Evolutionary conservation across 2,888 invertebrate species (phyloP).

Genomic region (Blastobasis adustella): DNA sequence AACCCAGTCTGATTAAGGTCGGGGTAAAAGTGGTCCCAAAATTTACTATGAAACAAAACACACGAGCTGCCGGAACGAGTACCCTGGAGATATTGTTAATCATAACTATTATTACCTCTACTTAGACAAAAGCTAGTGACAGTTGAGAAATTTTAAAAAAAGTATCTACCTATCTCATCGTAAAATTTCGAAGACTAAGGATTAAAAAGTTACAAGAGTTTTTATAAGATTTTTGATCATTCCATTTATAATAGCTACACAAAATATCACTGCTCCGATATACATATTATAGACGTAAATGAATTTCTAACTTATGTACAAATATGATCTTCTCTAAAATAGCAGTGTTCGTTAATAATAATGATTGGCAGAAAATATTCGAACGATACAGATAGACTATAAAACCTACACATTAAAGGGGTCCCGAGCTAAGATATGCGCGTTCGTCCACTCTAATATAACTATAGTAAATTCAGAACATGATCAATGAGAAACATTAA

Average conservation of each 20-base stretch:
- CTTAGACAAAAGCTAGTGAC: slow-evolving; percentile 54
- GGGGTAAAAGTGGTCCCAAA: slow-evolving; percentile 67
- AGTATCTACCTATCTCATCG: slow-evolving; percentile 18
- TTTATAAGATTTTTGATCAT: slow-evolving; percentile 27
- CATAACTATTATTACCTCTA: slow-evolving; percentile 31
- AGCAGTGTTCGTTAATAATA: slow-evolving; percentile 38
- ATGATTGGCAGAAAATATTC: slow-evolving; percentile 24
- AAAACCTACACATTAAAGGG: slow-evolving; percentile 31
- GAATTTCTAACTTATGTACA: slow-evolving; percentile 53
- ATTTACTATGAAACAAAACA: slow-evolving; percentile 69
- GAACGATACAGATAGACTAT: slow-evolving; percentile 8
- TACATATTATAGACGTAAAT: slow-evolving; percentile 44
- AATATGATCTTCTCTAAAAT: slow-evolving; percentile 46
- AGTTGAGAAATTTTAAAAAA: slow-evolving; percentile 26
- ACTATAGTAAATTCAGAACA: slow-evolving; percentile 16
- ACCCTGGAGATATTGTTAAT: slow-evolving; percentile 30
- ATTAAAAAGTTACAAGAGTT: slow-evolving; percentile 37
- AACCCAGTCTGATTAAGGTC: slow-evolving; percentile 34
- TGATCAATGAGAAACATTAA: slow-evolving; percentile 22
- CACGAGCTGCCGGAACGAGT: slow-evolving; percentile 35
- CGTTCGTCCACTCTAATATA: slow-evolving; percentile 30
- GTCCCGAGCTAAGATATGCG: slow-evolving; percentile 37
- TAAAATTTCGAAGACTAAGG: slow-evolving; percentile 38
- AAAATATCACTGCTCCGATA: slow-evolving; percentile 68
- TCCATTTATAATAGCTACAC: slow-evolving; percentile 51